Percentiles rank a stretch among this genome's conserved stretches.
phyloP scores from a whole-genome alignment of 30 jellyfish, hydroid and myxozoan genomes.

The Cassiopea xamachana region DNA sequence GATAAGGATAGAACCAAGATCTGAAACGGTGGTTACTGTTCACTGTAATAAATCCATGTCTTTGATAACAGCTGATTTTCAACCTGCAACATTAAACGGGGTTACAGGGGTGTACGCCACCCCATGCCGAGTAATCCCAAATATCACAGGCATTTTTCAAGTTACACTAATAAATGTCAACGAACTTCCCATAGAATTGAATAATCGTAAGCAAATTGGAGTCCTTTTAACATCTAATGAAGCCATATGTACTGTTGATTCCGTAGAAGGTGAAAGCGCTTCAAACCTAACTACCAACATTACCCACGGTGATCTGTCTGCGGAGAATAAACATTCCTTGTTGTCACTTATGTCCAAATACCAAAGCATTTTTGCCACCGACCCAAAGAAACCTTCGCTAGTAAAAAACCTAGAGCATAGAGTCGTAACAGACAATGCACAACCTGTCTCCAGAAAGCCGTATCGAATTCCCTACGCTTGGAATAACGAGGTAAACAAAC shows the following conservation, averaged over 20 bases:
- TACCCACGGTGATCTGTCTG: background rate
- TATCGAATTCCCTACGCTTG: constrained; percentile 54
- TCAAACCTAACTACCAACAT: background rate
- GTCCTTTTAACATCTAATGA: background rate
- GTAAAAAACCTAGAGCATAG: constrained; percentile 29
- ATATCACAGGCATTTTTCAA: constrained; percentile 36
- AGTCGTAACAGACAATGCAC: constrained; percentile 53
- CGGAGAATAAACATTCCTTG: background rate
- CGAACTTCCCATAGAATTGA: background rate
- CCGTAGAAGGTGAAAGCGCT: background rate
- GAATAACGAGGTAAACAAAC: constrained; percentile 31
- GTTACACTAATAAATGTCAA: constrained; percentile 22
- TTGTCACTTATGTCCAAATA: constrained; percentile 1
- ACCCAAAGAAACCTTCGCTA: constrained; percentile 18
- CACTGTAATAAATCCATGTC: too few species aligned
- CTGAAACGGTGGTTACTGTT: too few species aligned
- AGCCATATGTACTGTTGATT: background rate
- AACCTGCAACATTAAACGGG: constrained; percentile 25
- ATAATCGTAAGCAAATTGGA: background rate
- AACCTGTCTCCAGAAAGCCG: constrained; percentile 40
- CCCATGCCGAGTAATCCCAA: constrained; percentile 50
- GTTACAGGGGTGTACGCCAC: too few species aligned
- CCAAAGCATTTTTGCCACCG: background rate
- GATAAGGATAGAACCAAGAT: too few species aligned
- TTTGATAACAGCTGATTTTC: constrained; percentile 64